Base-by-base conservation (phyloP, 2,797 vertebrate species). In the Falco berigora region DNA sequence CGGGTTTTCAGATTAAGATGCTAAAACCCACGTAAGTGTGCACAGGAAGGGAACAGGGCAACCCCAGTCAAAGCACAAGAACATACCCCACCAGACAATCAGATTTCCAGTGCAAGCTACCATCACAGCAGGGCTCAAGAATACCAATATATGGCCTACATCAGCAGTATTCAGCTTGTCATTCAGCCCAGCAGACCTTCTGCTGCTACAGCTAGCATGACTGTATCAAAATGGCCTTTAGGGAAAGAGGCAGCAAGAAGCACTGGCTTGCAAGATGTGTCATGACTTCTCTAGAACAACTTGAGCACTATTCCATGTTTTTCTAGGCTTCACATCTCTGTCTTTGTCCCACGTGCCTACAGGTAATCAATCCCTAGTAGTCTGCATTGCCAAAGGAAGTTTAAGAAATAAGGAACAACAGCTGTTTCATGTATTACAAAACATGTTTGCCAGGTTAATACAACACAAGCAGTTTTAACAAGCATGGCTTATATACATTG, bases 351-450 rank as follows among this genome's bases (percentile, higher is more conserved):
- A 68, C 8, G 8, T 34, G 4, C 32, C 50, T 53, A 49, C 40
- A 49, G 14, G 36, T 30, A 47, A 63, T 16, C n/a, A 47, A 63
- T 16, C n/a, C 50, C 69, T 5, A 44, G 21, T 5, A 69, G 15
- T 6, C 64, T 16, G 14, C 0, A 0, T 2, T 28, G 34, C 17
- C 73, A 44, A 75, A 74, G 32, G 34, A 40, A 66, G 13, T 23
- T 88, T 13, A 28, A 36, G n/a, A 91, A 93, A 76, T 34, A 87
- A 87, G 38, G 89, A 69, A 15, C n/a, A 84, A 19, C 53, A 92
- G 55, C 79, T 24, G 22, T 44, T 90, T 12, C n/a, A 8, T 9
- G 10, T 62, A 46, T 50, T 50, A 84, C n/a, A 90, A 72, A 66
- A 42, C 19, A 0, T 10, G 27, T 90, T 85, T 88, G 34, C 44